Conservation (phyloP, 2,797 vertebrate genomes). For the Sphenopsis melanotis region DNA sequence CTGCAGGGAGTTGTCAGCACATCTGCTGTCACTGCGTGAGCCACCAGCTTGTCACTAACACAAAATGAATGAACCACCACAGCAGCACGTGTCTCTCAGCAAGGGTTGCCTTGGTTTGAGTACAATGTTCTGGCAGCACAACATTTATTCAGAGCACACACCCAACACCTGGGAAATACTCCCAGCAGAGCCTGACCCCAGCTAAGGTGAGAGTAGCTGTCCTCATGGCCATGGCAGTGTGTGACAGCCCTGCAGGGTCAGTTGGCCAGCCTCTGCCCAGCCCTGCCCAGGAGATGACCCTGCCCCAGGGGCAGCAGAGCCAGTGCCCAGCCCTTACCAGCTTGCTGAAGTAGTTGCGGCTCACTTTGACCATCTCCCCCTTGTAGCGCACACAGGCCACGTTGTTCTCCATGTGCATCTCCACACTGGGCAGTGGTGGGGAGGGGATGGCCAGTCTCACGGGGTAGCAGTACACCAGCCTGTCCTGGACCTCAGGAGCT, state of each 20-base stretch:
- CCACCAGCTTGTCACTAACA: neutral
- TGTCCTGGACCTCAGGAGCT: slow-evolving; percentile 77
- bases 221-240: neutral
- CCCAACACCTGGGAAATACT: neutral
- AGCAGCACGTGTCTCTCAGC: neutral
- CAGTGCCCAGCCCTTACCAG: slow-evolving; percentile 76
- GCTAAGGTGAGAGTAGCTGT: neutral
- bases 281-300: neutral
- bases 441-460: slow-evolving; percentile 81
- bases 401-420: slow-evolving; percentile 94
- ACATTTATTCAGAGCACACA: neutral
- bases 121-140: neutral
- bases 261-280: neutral
- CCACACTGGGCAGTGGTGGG: slow-evolving; percentile 84
- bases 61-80: neutral
- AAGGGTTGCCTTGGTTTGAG: neutral
- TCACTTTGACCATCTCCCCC: slow-evolving; percentile 96
- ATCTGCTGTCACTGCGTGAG: neutral
- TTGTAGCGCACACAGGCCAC: slow-evolving; percentile 90
- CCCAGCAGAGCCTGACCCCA: neutral
- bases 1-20: neutral
- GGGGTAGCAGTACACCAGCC: slow-evolving; percentile 92
- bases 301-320: neutral
- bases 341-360: slow-evolving; percentile 94
- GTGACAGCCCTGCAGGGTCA: neutral